Evolutionary conservation across 2,797 vertebrate genomes (phyloP), one percentile per base, ranked within the genome.

Genomic region (Kryptopterus vitreolus): DNA sequence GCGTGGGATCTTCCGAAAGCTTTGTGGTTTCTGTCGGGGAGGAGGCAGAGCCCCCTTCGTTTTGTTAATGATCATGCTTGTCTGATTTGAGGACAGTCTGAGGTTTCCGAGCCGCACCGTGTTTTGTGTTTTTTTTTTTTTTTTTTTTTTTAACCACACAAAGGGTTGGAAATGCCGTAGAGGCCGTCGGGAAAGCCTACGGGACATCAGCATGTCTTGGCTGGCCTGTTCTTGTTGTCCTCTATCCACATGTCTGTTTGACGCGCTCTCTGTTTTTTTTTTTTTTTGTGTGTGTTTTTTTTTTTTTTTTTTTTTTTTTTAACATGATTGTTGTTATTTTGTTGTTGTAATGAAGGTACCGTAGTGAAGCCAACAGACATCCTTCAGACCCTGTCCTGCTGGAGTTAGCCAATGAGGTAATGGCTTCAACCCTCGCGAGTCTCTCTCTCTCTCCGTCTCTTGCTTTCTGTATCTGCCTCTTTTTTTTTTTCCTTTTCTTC

Each of bases 401-500:
- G 90, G 94, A 97, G 82, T 88, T 98, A 88, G 96, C 98, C 92
- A 96, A 96, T 93, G 95, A 98, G 97, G 98, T 99, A 96, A 95
- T 92, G 78, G 63, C 76, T 52, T 78, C 75, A 86, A 85, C 75
- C 46, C 76, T 81, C 75, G 70, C 20, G 15, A 69, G 77, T 61
- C 55, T 84, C 83, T 89, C 8, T 10, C 20, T 63, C 63, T 79
- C 69, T 65, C 59, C 38, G 82, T 29, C 48, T 29, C 50, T 71
- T 61, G 24, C 46, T 78, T 52, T 81, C 31, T 43, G 43, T 85
- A 81, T 89, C 8, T 22, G 4, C 65, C 52, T 74, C 53, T 55
- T 35, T 35, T 81, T 72, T 29, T 71, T 15, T 52, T 46, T 57
- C 11, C 46, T 46, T 58, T 18, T 43, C 58, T 82, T 22, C 8